Percentiles rank a stretch among this genome's conserved stretches.
Conservation (phyloP, 2,113 vertebrate genomes). For the Callocephalon fimbriatum region DNA sequence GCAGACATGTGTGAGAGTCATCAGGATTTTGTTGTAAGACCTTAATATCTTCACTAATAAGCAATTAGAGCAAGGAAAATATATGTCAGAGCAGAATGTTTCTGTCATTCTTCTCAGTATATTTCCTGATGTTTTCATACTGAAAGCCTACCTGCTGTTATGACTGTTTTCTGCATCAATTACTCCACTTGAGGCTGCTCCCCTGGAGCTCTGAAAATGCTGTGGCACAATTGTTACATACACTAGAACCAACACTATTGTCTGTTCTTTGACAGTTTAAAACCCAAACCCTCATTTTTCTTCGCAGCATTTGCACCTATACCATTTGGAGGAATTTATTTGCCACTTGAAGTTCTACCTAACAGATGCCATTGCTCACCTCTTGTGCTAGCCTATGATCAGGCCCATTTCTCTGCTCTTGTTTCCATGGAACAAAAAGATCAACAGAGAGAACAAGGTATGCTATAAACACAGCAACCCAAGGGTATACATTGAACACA, state of each 20-base stretch:
- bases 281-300: not conserved
- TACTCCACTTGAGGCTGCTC: not conserved
- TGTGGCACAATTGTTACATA: not conserved
- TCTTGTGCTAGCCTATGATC: conserved; percentile 96
- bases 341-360: conserved; percentile 96
- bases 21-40: not conserved
- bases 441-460: conserved; percentile 97
- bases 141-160: not conserved
- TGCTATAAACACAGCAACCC: not conserved
- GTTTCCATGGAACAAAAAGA: conserved; percentile 99
- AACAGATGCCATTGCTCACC: conserved; percentile 98
- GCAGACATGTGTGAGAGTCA: not conserved
- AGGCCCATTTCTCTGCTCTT: conserved; percentile 98
- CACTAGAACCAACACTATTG: not conserved
- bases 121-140: not conserved
- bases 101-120: not conserved
- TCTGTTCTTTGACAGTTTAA: not conserved
- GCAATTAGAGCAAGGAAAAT: not conserved
- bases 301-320: conserved; percentile 94
- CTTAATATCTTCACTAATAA: not conserved
- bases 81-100: not conserved
- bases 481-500: not conserved
- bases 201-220: not conserved
- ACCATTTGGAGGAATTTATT: conserved; percentile 95
- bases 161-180: not conserved